These are phyloP conservation scores for Eulimnadia texana DNA, from an alignment of 1,140 invertebrate species.

Conservation along the genomic window DNA sequence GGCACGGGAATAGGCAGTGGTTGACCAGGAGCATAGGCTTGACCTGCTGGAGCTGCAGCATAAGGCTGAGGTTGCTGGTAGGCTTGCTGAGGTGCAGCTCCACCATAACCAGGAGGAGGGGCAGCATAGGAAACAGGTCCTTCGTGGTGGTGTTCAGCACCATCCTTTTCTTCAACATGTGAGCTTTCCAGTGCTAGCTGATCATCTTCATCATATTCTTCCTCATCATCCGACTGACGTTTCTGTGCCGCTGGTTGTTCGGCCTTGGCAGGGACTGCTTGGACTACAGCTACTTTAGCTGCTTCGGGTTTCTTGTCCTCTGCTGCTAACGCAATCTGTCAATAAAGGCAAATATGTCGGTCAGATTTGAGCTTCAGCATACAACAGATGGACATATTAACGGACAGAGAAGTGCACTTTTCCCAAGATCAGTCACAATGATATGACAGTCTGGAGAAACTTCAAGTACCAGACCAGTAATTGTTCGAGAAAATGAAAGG, in stretches of 20 bases:
- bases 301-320: not conserved
- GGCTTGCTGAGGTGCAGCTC: not conserved
- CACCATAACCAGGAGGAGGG: not conserved
- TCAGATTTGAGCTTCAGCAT: too few relatives aligned
- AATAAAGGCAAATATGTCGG: not conserved
- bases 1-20: constrained; percentile 22
- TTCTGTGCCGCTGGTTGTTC: not conserved
- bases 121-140: not conserved
- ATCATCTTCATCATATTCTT: constrained; percentile 18
- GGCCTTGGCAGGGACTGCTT: not conserved
- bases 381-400: too few relatives aligned
- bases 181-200: constrained; percentile 18
- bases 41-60: constrained; percentile 5
- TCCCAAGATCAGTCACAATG: too few relatives aligned
- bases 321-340: not conserved
- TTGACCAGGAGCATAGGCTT: not conserved
- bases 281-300: not conserved
- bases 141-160: not conserved
- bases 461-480: too few relatives aligned
- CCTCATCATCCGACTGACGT: constrained; percentile 17
- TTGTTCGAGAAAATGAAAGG: too few relatives aligned
- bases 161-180: constrained; percentile 12
- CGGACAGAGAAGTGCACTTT: too few relatives aligned
- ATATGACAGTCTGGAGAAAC: too few relatives aligned
- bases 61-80: constrained; percentile 1